Percentiles rank a stretch among this genome's conserved stretches.
These are phyloP conservation scores for Chloroceryle aenea DNA, from an alignment of 2,113 vertebrate genomes.

Conservation along the genomic window DNA sequence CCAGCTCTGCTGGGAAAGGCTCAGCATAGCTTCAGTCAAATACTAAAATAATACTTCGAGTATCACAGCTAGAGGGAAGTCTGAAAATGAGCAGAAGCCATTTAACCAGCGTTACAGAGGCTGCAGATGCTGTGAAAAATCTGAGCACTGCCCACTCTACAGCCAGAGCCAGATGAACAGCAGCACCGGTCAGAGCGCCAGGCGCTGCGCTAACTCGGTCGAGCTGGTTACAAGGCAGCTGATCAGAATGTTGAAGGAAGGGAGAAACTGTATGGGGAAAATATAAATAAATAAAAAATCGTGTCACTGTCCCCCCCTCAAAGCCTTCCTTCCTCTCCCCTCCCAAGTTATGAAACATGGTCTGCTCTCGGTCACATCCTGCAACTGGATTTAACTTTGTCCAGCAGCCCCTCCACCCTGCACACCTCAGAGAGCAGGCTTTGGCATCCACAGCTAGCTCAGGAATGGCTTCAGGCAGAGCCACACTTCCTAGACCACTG, in stretches of 20 bases:
- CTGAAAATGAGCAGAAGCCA: background rate
- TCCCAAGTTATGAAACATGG: background rate
- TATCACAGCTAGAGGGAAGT: background rate
- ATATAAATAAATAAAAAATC: too few relatives aligned
- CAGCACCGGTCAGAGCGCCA: background rate
- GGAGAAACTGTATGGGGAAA: background rate
- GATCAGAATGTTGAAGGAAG: background rate
- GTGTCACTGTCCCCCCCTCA: fast-evolving
- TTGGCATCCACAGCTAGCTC: background rate
- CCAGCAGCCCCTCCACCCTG: background rate
- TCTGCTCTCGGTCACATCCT: background rate
- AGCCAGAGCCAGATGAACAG: background rate
- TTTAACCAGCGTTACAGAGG: background rate
- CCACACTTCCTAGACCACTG: background rate
- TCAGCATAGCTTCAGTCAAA: background rate
- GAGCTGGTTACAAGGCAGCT: background rate
- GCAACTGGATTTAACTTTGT: background rate
- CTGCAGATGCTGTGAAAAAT: background rate
- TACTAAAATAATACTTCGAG: fast-evolving
- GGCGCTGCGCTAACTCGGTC: fast-evolving
- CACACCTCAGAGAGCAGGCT: background rate
- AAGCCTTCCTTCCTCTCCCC: background rate
- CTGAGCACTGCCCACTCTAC: background rate
- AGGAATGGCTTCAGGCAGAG: background rate
- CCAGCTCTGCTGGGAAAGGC: background rate